These are phyloP conservation scores for Platyscapa corneri DNA, from an alignment of 1,140 invertebrate genomes.

Conservation along the genomic window DNA sequence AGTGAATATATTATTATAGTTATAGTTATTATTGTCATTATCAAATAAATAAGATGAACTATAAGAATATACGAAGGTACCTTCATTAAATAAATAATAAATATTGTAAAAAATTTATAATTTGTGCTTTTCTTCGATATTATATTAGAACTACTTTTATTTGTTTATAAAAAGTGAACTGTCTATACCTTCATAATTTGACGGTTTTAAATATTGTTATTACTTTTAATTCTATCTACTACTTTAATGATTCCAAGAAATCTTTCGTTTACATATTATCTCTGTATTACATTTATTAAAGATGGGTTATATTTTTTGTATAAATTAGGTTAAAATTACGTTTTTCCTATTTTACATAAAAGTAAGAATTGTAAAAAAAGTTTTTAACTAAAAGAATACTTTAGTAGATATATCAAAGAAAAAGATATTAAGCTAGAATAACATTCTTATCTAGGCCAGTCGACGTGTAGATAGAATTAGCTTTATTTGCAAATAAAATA, in stretches of 20 bases:
- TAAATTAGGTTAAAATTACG: background rate
- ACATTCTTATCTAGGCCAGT: background rate
- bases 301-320: background rate
- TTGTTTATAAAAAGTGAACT: background rate
- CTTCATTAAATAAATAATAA: conserved; percentile 49
- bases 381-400: background rate
- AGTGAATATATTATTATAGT: conserved; percentile 46
- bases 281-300: background rate
- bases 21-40: conserved; percentile 51
- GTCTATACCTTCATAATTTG: background rate
- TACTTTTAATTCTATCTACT: background rate
- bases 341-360: background rate
- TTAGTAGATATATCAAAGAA: background rate
- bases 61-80: conserved; percentile 47
- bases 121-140: conserved; percentile 26
- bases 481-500: background rate
- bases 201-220: background rate
- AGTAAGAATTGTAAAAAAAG: background rate
- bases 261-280: background rate
- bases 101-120: conserved; percentile 49
- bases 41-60: conserved; percentile 45
- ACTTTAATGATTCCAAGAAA: background rate
- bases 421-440: background rate
- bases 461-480: background rate
- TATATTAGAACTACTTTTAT: background rate